Evolutionary conservation across 53 echinoderm and acorn worm genomes (phyloP).

Genomic region (Mesocentrotus franciscanus): DNA sequence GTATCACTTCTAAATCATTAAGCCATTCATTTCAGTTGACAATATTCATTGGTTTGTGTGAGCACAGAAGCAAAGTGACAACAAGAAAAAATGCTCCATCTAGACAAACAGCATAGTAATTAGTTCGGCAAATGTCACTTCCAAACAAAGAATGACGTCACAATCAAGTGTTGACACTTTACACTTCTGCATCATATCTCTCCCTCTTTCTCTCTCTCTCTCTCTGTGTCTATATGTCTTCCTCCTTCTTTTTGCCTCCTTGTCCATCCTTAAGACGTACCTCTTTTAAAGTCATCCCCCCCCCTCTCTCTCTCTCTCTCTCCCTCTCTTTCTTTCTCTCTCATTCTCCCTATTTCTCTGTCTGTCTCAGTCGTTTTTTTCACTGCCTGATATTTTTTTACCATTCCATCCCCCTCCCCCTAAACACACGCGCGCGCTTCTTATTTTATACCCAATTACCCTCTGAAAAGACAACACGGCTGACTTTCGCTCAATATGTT

Average conservation of each 20-base stretch:
- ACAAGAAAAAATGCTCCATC: neutral
- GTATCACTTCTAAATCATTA: no score
- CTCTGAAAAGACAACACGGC: neutral
- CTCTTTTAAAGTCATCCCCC: no score
- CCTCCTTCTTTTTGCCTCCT: neutral
- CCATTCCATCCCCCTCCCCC: no score
- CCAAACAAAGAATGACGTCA: neutral
- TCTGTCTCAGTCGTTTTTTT: neutral
- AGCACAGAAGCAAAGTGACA: neutral
- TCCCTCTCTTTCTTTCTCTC: neutral
- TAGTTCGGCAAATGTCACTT: neutral
- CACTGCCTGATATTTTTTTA: neutral
- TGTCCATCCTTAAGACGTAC: no score
- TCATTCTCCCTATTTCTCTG: neutral
- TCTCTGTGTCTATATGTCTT: neutral
- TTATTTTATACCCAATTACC: neutral
- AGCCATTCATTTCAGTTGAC: neutral
- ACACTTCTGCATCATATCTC: neutral
- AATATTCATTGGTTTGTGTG: neutral
- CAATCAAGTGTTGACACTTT: neutral
- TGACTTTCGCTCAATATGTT: neutral
- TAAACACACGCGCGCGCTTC: neutral
- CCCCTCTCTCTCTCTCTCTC: neutral
- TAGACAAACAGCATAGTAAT: neutral
- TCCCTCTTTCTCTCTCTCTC: no score